Percentiles rank a stretch among this genome's conserved stretches.
Evolutionary conservation across 2,113 vertebrate species (phyloP).

Genomic region (Bubalus kerabau): DNA sequence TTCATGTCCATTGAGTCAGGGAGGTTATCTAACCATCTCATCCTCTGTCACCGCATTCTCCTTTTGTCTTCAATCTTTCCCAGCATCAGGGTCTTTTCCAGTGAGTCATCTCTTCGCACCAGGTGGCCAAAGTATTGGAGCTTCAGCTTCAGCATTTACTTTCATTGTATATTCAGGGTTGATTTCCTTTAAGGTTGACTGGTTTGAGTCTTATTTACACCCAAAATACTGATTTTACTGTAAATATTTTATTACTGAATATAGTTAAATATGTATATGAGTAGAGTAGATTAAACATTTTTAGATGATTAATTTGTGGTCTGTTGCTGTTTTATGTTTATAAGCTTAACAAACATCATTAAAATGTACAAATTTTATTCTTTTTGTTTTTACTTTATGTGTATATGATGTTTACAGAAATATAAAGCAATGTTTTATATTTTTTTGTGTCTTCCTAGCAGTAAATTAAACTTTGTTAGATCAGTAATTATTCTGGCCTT

Average conservation of each 20-base stretch:
- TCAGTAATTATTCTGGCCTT: neutral
- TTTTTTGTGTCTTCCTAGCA: neutral
- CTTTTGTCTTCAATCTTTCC: neutral
- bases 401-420: neutral
- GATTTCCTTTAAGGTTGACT: neutral
- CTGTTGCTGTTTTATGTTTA: neutral
- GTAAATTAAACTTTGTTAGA: neutral
- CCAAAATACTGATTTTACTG: neutral
- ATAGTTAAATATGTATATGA: neutral
- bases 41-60: neutral
- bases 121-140: neutral
- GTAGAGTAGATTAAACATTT: neutral
- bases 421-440: neutral
- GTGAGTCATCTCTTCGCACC: neutral
- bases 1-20: neutral
- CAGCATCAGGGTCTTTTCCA: neutral
- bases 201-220: neutral
- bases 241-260: neutral
- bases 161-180: neutral
- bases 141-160: neutral
- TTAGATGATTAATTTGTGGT: slow-evolving; percentile 5
- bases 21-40: neutral
- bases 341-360: neutral
- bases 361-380: neutral
- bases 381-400: neutral